Evolutionary conservation across 2,888 invertebrate genomes (phyloP).

Genomic region (Marasmarcha lunaedactyla): DNA sequence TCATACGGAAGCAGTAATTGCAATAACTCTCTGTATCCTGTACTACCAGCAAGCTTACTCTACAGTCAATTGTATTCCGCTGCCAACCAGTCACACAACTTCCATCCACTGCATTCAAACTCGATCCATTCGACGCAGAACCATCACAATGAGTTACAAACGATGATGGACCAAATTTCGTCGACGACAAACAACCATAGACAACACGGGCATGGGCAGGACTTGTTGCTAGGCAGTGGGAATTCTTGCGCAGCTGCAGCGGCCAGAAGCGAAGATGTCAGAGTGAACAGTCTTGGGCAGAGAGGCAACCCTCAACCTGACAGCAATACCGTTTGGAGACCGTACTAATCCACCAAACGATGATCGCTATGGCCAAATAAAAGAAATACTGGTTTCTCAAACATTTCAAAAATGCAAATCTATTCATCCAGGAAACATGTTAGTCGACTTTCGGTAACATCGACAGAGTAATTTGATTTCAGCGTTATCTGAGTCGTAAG

Average conservation of each 20-base stretch:
- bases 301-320: constrained; percentile 73
- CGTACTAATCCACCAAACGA: constrained; percentile 64
- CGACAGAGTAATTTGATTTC: too few species aligned
- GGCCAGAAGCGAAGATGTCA: constrained; percentile 68
- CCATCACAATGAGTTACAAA: constrained; percentile 78
- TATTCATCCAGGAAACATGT: too few species aligned
- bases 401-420: too few species aligned
- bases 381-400: too few species aligned
- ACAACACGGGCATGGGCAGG: constrained; percentile 54
- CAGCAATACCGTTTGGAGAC: constrained; percentile 81
- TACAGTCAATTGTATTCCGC: constrained; percentile 88
- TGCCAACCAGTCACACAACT: constrained; percentile 80
- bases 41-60: constrained; percentile 83
- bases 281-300: constrained; percentile 65
- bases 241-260: constrained; percentile 72
- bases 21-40: constrained; percentile 81
- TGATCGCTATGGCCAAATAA: too few species aligned
- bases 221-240: constrained; percentile 66
- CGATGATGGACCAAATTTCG: constrained; percentile 81
- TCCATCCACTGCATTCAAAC: constrained; percentile 76
- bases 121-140: constrained; percentile 74
- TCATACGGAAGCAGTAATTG: constrained; percentile 73
- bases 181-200: constrained; percentile 73
- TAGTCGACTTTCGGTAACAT: too few species aligned
- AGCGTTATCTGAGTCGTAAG: too few species aligned